Evolutionary conservation across 2,888 invertebrate species (phyloP).

Genomic region (Aquatica leii): DNA sequence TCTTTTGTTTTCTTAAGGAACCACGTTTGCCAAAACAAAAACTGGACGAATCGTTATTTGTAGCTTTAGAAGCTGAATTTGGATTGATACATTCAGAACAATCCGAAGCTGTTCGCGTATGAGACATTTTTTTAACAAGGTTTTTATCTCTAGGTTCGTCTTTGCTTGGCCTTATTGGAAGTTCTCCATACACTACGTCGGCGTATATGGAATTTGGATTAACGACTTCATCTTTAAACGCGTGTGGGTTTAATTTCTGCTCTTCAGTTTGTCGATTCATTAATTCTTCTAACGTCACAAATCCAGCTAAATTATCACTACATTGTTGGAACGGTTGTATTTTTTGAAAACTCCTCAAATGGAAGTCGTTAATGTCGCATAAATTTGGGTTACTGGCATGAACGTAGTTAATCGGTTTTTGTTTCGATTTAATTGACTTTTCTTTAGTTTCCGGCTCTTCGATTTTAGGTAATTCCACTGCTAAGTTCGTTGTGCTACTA

Average conservation of each 20-base stretch:
- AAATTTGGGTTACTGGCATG: slow-evolving; percentile 78
- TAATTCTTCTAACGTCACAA: slow-evolving; percentile 80
- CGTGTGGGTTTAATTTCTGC: slow-evolving; percentile 61
- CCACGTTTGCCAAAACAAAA: slow-evolving; percentile 59
- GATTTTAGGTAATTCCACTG: slow-evolving; percentile 43
- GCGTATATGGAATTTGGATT: slow-evolving; percentile 61
- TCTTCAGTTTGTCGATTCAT: slow-evolving; percentile 83
- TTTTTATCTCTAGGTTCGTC: slow-evolving; percentile 20
- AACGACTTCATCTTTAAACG: slow-evolving; percentile 47
- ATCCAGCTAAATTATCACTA: slow-evolving; percentile 70
- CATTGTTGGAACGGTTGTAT: slow-evolving; percentile 57
- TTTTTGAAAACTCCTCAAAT: slow-evolving; percentile 54
- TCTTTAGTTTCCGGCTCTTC: slow-evolving; percentile 16
- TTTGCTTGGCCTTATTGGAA: slow-evolving; percentile 54
- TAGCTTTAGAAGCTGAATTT: neutral
- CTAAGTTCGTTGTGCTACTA: slow-evolving; percentile 57
- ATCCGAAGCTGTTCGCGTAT: slow-evolving; percentile 49
- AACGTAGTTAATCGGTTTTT: slow-evolving; percentile 69
- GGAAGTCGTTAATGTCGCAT: slow-evolving; percentile 66
- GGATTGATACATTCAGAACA: slow-evolving; percentile 25
- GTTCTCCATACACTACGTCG: slow-evolving; percentile 66
- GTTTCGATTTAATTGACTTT: slow-evolving; percentile 40
- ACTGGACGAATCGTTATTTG: slow-evolving; percentile 37
- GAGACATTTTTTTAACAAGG: slow-evolving; percentile 21
- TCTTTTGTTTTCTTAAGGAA: slow-evolving; percentile 53